Evolutionary conservation across 1,140 invertebrate genomes (phyloP).

Genomic region (Thrips palmi): DNA sequence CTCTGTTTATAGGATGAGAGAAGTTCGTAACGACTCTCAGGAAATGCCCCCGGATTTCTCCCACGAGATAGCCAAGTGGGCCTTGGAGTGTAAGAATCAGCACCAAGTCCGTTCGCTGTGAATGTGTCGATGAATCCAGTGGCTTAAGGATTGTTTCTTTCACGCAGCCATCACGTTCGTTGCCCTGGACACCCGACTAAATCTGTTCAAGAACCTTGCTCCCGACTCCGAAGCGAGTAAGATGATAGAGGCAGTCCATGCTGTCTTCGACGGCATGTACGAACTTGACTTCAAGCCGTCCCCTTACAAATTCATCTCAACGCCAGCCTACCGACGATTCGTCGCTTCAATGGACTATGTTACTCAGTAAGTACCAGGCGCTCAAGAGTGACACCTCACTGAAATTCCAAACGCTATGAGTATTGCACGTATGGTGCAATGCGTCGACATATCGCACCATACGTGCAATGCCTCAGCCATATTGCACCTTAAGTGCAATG

Average conservation of each 20-base stretch:
- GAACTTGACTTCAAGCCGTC: conserved; percentile 39
- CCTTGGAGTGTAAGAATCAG: conserved; percentile 35
- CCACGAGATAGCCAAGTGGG: conserved; percentile 43
- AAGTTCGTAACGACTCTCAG: too few species aligned
- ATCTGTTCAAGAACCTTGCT: conserved; percentile 28
- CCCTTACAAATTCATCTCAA: conserved; percentile 38
- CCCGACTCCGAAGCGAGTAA: conserved; percentile 30
- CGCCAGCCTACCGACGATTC: conserved; percentile 37
- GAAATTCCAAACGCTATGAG: too few species aligned
- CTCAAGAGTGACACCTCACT: too few species aligned
- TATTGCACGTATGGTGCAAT: too few species aligned
- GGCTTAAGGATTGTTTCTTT: conserved; percentile 6
- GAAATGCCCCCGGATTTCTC: too few species aligned
- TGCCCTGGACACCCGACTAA: conserved; percentile 43
- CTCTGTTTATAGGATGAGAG: too few species aligned
- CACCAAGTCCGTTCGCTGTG: conserved; percentile 1
- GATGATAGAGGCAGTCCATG: conserved; percentile 36
- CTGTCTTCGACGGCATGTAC: conserved; percentile 35
- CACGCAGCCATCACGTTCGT: conserved; percentile 37
- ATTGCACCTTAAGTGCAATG: too few species aligned
- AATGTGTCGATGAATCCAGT: conserved; percentile 6
- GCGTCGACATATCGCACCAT: too few species aligned
- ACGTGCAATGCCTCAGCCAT: too few species aligned
- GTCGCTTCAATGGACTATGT: conserved; percentile 43
- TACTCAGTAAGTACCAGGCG: conserved; percentile 37